Percentiles rank a stretch among this genome's conserved stretches.
Evolutionary conservation across 2,113 vertebrate species (phyloP).

Genomic region (Neodontobutis hainanensis): DNA sequence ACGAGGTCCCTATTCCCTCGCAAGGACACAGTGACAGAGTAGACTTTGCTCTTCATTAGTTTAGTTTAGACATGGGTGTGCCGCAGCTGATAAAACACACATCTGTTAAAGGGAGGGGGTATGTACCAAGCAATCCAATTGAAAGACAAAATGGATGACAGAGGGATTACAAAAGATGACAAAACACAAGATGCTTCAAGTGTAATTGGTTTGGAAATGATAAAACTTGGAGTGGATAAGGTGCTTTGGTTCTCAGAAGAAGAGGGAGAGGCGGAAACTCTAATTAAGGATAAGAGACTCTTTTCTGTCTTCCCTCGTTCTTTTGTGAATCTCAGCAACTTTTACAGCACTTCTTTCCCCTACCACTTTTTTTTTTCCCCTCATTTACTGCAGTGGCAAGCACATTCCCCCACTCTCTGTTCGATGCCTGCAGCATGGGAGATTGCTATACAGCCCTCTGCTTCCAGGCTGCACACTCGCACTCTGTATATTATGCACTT

Average conservation of each 20-base stretch:
- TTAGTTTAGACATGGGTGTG: background rate
- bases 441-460: conserved; percentile 46
- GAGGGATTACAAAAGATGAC: conserved; percentile 4
- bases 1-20: background rate
- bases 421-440: conserved; percentile 67
- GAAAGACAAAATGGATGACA: conserved; percentile 14
- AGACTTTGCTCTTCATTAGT: conserved; percentile 1
- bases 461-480: conserved; percentile 49
- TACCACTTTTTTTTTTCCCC: conserved; percentile 31
- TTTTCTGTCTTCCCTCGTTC: conserved; percentile 63
- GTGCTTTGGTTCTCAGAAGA: conserved; percentile 43
- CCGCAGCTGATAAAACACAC: conserved; percentile 3
- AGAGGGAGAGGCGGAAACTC: conserved; percentile 59
- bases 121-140: background rate
- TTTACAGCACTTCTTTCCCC: conserved; percentile 60
- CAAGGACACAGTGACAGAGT: background rate
- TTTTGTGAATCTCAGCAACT: conserved; percentile 78
- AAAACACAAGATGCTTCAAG: background rate
- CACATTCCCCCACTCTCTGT: conserved; percentile 64
- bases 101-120: background rate
- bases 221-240: conserved; percentile 7
- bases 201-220: conserved; percentile 9
- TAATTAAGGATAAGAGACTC: conserved; percentile 76
- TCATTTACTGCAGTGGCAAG: conserved; percentile 77
- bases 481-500: conserved; percentile 5